Evolutionary conservation across 2,888 invertebrate genomes (phyloP), one percentile per base, ranked within the genome.

Genomic region (Ctenicera cuprea): DNA sequence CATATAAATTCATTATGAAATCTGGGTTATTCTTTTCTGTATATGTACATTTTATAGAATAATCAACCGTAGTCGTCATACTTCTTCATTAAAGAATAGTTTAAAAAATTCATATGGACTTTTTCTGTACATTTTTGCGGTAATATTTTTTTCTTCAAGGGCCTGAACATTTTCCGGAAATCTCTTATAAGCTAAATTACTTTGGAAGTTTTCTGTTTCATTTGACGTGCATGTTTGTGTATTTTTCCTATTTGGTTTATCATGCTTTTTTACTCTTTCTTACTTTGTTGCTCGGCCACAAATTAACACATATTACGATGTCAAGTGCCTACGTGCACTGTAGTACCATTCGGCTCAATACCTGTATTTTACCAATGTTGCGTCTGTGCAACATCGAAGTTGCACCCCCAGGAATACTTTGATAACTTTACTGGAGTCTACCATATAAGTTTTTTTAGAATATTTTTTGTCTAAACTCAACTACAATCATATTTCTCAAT

Each of bases 11-110:
- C n/a, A 61, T 18, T n/a, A 4, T 61, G 38, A 61, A 61, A 20
- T 33, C 22, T 37, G 33, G 11, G n/a, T 26, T 37, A 61, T 38
- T 61, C 16, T 61, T 61, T n/a, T 61, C 14, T 61, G 41, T 41
- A 41, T 33, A 4, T 5, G 30, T 12, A 26, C 26, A 54, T 30
- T 30, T 54, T 54, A 22, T 26, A 2, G 30, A 30, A 14, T 54
- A 14, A 16, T 22, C 22, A 30, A 54, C 14, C 3, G 26, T 54
- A 12, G 33, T n/a, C 12, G 26, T 3, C 30, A 54, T 26, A 54
- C 33, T 16, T 54, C 26, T 54, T 54, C 54, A n/a, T n/a, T n/a
- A 18, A 30, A 26, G 16, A n/a, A 16, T 9, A 20, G 54, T 11
- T 54, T 33, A n/a, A 54, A 54, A n/a, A 26, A 14, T 22, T 30